Evolutionary conservation across 2,797 vertebrate species (phyloP).

Genomic region (Trematomus bernacchii): DNA sequence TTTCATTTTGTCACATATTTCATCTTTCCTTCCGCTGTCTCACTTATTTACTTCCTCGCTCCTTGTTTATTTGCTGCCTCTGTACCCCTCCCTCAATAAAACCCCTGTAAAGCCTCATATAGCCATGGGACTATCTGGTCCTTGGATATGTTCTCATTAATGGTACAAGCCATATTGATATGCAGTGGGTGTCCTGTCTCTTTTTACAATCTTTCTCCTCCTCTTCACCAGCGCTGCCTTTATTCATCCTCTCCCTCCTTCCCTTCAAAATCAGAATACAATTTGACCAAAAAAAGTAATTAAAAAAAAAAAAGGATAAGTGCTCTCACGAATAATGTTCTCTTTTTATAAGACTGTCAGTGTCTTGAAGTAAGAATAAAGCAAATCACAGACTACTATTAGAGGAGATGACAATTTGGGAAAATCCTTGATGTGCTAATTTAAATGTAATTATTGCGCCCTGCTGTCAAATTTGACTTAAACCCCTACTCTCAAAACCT

Average conservation of each 20-base stretch:
- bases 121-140: constrained; percentile 53
- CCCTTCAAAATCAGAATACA: constrained; percentile 28
- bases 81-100: constrained; percentile 15
- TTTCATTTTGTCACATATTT: neutral
- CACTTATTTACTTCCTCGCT: constrained; percentile 3
- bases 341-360: constrained; percentile 20
- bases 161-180: constrained; percentile 46
- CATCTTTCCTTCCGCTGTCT: neutral
- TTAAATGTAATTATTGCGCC: constrained; percentile 33
- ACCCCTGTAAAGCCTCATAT: constrained; percentile 36
- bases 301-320: neutral
- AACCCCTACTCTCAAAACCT: neutral
- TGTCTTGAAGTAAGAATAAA: constrained; percentile 25
- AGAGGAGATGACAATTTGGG: constrained; percentile 25
- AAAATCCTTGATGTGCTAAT: constrained; percentile 37
- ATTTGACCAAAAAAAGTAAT: constrained; percentile 4
- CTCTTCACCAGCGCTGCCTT: constrained; percentile 29
- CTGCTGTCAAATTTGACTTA: constrained; percentile 26
- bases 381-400: constrained; percentile 20
- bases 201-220: constrained; percentile 44
- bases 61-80: constrained; percentile 14
- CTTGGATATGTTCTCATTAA: constrained; percentile 56
- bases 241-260: constrained; percentile 19
- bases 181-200: constrained; percentile 61
- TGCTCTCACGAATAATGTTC: constrained; percentile 3